A percentile compares a stretch with the other conserved stretches of the same genome.
phyloP scores from a whole-genome alignment of 2,113 vertebrate genomes.

The Gymnorhina tibicen region DNA sequence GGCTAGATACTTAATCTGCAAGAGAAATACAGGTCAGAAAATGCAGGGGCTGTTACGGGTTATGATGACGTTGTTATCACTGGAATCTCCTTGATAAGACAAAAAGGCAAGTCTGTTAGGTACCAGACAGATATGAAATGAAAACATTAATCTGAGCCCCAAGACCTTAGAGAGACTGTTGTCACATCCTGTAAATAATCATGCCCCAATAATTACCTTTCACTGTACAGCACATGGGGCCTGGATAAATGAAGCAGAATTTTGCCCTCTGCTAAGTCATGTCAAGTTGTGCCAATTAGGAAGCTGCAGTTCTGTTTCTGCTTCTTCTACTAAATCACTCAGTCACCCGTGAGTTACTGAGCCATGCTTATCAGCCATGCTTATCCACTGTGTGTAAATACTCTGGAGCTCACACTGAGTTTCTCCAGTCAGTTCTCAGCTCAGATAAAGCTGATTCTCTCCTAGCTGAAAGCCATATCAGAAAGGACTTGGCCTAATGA shows the following conservation, averaged over 20 bases:
- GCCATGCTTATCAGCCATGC: background rate
- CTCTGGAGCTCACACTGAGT: background rate
- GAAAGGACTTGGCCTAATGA: accelerated
- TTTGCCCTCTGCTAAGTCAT: background rate
- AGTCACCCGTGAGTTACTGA: background rate
- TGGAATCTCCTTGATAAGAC: background rate
- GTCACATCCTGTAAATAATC: background rate
- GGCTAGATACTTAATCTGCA: background rate
- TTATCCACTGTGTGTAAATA: background rate
- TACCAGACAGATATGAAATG: background rate
- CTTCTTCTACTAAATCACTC: background rate
- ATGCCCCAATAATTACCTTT: background rate
- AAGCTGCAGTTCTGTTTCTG: background rate
- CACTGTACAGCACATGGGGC: background rate
- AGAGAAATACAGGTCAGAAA: background rate
- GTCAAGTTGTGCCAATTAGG: background rate
- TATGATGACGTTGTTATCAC: background rate
- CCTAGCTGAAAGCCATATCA: background rate
- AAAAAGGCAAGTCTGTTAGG: background rate
- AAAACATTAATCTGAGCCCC: background rate
- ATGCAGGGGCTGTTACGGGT: background rate
- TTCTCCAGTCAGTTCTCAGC: background rate
- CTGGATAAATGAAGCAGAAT: background rate
- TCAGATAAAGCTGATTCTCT: background rate
- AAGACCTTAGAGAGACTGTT: background rate